phyloP scores from a whole-genome alignment of 1,140 invertebrate genomes.

The Procambarus clarkii region DNA sequence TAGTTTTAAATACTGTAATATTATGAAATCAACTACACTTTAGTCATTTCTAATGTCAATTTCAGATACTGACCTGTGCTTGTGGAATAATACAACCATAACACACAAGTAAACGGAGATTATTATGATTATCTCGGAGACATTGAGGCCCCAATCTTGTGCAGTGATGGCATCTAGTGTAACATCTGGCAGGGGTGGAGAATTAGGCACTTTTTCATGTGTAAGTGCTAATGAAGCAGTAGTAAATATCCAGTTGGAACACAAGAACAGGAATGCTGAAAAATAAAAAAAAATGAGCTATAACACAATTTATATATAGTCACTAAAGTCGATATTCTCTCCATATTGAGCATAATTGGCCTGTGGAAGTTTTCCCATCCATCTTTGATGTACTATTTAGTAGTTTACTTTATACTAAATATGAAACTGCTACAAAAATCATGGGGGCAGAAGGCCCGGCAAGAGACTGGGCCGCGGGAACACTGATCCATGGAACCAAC shows the following conservation, averaged over 20 bases:
- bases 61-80: constrained; percentile 81
- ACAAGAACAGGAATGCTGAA: constrained; percentile 75
- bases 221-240: constrained; percentile 85
- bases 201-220: constrained; percentile 86
- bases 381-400: too few species aligned
- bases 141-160: constrained; percentile 85
- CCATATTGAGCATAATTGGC: too few species aligned
- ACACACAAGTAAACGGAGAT: constrained; percentile 84
- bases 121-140: constrained; percentile 91
- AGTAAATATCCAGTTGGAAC: constrained; percentile 75
- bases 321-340: too few species aligned
- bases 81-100: constrained; percentile 87
- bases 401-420: too few species aligned
- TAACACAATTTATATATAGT: too few species aligned
- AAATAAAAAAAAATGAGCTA: neutral
- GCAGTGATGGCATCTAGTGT: constrained; percentile 85
- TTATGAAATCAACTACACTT: too few species aligned
- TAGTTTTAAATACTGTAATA: too few species aligned
- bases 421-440: too few species aligned
- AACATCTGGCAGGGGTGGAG: constrained; percentile 86
- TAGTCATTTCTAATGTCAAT: neutral
- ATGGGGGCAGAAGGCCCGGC: too few species aligned
- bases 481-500: too few species aligned
- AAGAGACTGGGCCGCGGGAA: too few species aligned
- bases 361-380: too few species aligned